A percentile compares a stretch with the other conserved stretches of the same genome.
phyloP scores from a whole-genome alignment of 2,888 invertebrate genomes.

The Drosophila austrosaltans region DNA sequence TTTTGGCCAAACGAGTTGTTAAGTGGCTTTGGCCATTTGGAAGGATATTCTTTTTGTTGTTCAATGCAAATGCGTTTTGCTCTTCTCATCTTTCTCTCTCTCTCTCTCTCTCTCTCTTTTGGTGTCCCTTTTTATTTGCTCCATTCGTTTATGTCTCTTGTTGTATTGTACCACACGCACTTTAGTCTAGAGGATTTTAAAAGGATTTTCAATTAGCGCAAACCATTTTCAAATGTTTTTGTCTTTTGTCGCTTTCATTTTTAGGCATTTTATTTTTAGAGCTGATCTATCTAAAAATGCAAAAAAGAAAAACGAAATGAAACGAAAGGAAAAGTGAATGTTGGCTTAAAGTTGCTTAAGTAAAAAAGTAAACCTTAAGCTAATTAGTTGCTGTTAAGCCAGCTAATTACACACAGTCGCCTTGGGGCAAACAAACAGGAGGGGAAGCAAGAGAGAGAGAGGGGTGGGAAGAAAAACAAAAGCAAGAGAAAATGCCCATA shows the following conservation, averaged over 20 bases:
- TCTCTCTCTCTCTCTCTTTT: constrained; percentile 21
- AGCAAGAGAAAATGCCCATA: constrained; percentile 59
- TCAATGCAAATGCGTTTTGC: constrained; percentile 30
- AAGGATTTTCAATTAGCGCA: constrained; percentile 71
- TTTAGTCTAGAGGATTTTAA: constrained; percentile 40
- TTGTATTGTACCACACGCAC: constrained; percentile 27
- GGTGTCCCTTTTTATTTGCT: constrained; percentile 20
- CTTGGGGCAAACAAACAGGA: constrained; percentile 18
- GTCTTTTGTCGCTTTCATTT: constrained; percentile 13
- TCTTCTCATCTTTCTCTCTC: constrained; percentile 27
- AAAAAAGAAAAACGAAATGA: not conserved
- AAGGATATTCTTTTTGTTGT: constrained; percentile 22
- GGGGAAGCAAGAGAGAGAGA: constrained; percentile 3
- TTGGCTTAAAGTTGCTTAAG: constrained; percentile 40
- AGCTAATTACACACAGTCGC: constrained; percentile 64
- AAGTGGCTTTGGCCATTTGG: constrained; percentile 73
- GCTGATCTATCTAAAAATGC: constrained; percentile 51
- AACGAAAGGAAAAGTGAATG: constrained; percentile 14
- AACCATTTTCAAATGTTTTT: constrained; percentile 38
- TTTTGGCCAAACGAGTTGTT: constrained; percentile 51
- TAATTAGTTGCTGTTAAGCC: constrained; percentile 68
- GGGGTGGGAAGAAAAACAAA: constrained; percentile 40
- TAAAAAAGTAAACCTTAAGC: constrained; percentile 50
- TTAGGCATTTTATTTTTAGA: constrained; percentile 56
- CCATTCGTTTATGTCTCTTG: constrained; percentile 56